Percentiles rank a stretch among this genome's conserved stretches.
Conservation (phyloP, 2,888 invertebrate genomes). For the Himalopsyche anomala region DNA sequence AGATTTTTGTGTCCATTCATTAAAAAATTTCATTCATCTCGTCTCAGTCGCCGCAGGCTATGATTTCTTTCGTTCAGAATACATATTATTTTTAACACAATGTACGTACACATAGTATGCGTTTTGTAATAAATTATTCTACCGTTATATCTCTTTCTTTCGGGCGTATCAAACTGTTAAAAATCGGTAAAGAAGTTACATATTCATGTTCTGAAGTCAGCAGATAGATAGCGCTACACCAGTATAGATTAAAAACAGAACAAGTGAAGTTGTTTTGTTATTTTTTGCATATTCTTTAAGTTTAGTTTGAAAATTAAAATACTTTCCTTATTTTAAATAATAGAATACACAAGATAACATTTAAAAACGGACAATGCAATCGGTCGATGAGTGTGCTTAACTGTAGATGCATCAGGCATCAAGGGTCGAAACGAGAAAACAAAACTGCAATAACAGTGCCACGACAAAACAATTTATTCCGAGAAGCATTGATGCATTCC, state of each 20-base stretch:
- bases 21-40: conserved; percentile 14
- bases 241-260: too few species aligned
- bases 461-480: neutral
- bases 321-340: too few species aligned
- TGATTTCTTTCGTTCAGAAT: conserved; percentile 5
- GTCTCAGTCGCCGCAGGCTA: conserved; percentile 38
- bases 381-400: too few species aligned
- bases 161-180: too few species aligned
- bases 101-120: neutral
- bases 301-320: too few species aligned
- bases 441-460: neutral
- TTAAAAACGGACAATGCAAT: too few species aligned
- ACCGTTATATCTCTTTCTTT: neutral
- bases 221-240: too few species aligned
- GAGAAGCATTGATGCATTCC: conserved; percentile 12
- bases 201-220: too few species aligned
- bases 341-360: too few species aligned
- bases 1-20: conserved; percentile 24
- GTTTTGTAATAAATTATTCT: conserved; percentile 3
- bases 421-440: conserved; percentile 8
- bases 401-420: neutral
- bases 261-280: too few species aligned
- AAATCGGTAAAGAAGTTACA: too few species aligned
- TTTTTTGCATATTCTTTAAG: too few species aligned
- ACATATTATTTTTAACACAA: neutral